Evolutionary conservation across 2,113 vertebrate genomes (phyloP), one percentile per base, ranked within the genome.

Genomic region (Oncorhynchus keta): DNA sequence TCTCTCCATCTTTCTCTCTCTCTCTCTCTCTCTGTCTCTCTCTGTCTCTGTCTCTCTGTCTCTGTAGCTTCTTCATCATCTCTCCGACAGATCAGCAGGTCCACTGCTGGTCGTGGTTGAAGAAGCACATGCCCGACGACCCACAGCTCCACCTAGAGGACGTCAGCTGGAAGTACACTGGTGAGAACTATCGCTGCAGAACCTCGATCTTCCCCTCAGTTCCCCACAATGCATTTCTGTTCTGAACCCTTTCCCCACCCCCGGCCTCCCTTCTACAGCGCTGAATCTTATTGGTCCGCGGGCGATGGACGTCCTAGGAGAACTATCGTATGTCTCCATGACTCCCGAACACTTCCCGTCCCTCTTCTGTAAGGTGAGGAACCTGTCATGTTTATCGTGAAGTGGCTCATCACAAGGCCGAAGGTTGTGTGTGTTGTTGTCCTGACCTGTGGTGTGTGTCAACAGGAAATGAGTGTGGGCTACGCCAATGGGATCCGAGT

Each of bases 391-490:
- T 30, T 28, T 4, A 30, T 5, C 4, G 30, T 30, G 30, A 30
- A 30, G 30, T 30, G 30, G 30, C 30, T 64, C 8, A 39, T 26
- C 22, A 24, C 1, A 2, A 14, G n/a, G 22, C 26, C 18, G 26
- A 28, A 30, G 11, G 11, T 24, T 64, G 24, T 3, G 26, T 28
- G 13, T 70, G 75, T 39, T 76, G 30, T 79, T 8, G 74, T 2
- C 64, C 1, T 39, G 35, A 51, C 26, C 59, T 39, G 71, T 35
- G 48, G 20, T 81, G 3, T 79, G 72, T 77, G 68, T 74, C 85
- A 72, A 74, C 94, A 99, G 98, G 98, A 99, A 85, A 99, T 99
- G 98, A 99, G 98, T 1, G 97, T 99, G 77, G 98, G 98, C 77
- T 99, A 99, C 0, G 97, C 98, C 45, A 99, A 99, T 0, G 98